A percentile compares a stretch with the other conserved stretches of the same genome.
phyloP scores from a whole-genome alignment of 2,888 invertebrate genomes.

The Trichogramma dendrolimi region DNA sequence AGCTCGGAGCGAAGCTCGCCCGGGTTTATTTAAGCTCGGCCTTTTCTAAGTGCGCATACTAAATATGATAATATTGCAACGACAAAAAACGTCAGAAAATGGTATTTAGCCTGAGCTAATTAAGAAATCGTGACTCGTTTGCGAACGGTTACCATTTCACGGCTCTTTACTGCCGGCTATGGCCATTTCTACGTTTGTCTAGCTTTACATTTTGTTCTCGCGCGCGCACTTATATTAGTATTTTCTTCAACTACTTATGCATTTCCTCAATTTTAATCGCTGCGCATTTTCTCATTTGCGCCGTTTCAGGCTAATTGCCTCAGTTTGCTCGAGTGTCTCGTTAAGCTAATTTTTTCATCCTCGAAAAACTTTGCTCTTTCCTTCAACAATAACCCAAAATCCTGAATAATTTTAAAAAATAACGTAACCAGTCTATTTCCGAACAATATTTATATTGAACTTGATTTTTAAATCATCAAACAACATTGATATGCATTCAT shows the following conservation, averaged over 20 bases:
- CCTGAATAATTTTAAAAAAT: too few relatives aligned
- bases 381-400: too few relatives aligned
- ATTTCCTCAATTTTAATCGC: slow-evolving; percentile 28
- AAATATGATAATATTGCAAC: slow-evolving; percentile 53
- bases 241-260: slow-evolving; percentile 26
- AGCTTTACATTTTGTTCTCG: slow-evolving; percentile 25
- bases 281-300: slow-evolving; percentile 21
- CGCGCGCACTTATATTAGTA: slow-evolving; percentile 29
- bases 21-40: slow-evolving; percentile 50
- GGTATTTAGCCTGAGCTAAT: slow-evolving; percentile 52
- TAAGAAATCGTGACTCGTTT: slow-evolving; percentile 53
- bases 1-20: slow-evolving; percentile 8
- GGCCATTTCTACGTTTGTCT: not conserved
- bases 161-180: slow-evolving; percentile 27
- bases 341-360: too few relatives aligned
- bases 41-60: slow-evolving; percentile 51
- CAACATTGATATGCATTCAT: too few relatives aligned
- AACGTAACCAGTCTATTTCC: too few relatives aligned
- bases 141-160: slow-evolving; percentile 47
- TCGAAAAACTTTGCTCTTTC: too few relatives aligned
- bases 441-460: too few relatives aligned
- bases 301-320: slow-evolving; percentile 22
- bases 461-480: too few relatives aligned
- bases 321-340: not conserved
- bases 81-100: slow-evolving; percentile 47